Conservation (phyloP, 2,888 invertebrate species). For the Phrixothrix hirtus region DNA sequence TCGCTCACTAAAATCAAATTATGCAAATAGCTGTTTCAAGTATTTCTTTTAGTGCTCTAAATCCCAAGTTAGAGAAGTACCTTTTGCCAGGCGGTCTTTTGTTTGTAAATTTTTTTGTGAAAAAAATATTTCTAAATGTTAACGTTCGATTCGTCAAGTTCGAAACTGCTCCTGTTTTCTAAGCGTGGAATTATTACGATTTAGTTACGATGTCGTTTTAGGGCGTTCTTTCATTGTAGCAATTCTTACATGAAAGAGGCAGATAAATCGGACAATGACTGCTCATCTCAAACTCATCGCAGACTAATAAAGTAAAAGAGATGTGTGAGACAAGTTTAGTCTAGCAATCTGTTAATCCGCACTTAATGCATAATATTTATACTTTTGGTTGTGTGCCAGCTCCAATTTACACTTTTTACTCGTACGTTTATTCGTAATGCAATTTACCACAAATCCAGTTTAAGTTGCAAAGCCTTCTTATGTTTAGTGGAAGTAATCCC, state of each 20-base stretch:
- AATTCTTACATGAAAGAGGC: neutral
- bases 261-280: conserved; percentile 34
- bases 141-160: no score
- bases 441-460: conserved; percentile 6
- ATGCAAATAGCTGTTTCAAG: no score
- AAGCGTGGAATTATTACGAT: neutral
- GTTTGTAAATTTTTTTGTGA: no score
- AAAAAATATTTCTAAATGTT: no score
- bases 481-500: conserved; percentile 3
- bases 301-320: conserved; percentile 33
- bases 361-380: conserved; percentile 28
- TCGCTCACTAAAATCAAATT: no score
- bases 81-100: no score
- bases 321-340: conserved; percentile 31
- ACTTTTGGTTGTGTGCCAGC: conserved; percentile 28
- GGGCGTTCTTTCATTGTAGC: neutral
- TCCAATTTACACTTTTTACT: conserved; percentile 23
- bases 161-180: no score
- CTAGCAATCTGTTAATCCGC: conserved; percentile 22
- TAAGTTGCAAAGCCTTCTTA: conserved; percentile 1
- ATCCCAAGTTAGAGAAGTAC: no score
- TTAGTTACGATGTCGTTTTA: no score
- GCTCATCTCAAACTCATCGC: conserved; percentile 21
- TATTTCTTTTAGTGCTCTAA: no score
- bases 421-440: conserved; percentile 12